These are phyloP conservation scores for Ammospiza maritima DNA, from an alignment of 2,797 vertebrate genomes.

Conservation along the genomic window DNA sequence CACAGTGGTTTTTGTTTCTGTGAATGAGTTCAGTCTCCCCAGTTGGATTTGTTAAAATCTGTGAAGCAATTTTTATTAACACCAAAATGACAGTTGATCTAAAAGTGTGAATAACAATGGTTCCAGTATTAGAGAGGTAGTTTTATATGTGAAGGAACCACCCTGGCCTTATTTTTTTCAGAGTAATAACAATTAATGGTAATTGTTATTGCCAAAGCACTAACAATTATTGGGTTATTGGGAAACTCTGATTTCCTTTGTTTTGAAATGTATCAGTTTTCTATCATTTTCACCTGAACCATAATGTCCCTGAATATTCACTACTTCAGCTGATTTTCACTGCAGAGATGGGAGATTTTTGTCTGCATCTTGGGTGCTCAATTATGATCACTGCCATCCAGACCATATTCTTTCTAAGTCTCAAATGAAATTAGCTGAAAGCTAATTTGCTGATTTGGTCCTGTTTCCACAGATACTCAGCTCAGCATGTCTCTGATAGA, in stretches of 20 bases:
- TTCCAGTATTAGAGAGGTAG: not conserved
- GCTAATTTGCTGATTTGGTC: not conserved
- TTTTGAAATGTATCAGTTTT: not conserved
- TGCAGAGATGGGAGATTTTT: not conserved
- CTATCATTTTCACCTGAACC: not conserved
- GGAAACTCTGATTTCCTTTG: not conserved
- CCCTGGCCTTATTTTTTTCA: not conserved
- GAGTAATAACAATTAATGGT: not conserved
- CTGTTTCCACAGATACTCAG: not conserved
- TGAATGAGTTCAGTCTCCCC: not conserved
- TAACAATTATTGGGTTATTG: not conserved
- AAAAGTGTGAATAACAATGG: not conserved
- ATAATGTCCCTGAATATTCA: not conserved
- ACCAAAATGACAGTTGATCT: not conserved
- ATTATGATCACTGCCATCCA: not conserved
- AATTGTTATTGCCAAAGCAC: not conserved
- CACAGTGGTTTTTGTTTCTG: not conserved
- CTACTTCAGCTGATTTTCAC: not conserved
- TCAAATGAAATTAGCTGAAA: not conserved
- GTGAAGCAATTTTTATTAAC: not conserved
- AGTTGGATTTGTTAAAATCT: not conserved
- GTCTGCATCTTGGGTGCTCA: not conserved
- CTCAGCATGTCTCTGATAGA: not conserved
- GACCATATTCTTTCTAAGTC: not conserved
- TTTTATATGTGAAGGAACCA: not conserved